These are phyloP conservation scores for Phyllotis vaccarum DNA, from an alignment of 2,797 vertebrate genomes.

Conservation along the genomic window DNA sequence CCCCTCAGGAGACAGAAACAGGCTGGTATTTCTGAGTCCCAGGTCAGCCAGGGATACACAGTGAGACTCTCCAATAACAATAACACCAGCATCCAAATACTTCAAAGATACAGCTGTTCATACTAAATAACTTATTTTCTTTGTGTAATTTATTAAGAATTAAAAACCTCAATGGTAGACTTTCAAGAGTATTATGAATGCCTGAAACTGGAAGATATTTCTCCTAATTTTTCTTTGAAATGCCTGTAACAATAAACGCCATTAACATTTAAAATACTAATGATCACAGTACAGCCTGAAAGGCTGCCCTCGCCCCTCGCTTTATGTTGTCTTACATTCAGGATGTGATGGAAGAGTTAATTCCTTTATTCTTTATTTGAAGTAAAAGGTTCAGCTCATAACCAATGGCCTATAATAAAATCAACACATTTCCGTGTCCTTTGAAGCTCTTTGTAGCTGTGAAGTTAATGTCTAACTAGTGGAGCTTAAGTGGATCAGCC, in stretches of 20 bases:
- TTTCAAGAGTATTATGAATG: neutral
- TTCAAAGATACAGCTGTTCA: neutral
- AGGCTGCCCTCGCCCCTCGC: neutral
- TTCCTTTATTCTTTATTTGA: constrained; percentile 22
- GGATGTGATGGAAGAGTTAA: neutral
- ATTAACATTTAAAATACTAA: neutral
- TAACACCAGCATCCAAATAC: neutral
- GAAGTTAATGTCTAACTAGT: neutral
- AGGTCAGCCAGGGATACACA: neutral
- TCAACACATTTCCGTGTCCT: neutral
- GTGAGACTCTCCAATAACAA: neutral
- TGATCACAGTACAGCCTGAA: neutral
- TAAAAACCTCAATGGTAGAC: neutral
- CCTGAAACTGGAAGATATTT: neutral
- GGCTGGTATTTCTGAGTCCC: neutral
- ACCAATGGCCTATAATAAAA: neutral
- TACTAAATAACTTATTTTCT: neutral
- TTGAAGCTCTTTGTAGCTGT: neutral
- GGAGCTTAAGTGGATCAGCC: neutral
- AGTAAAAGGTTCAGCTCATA: neutral
- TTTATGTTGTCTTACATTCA: neutral
- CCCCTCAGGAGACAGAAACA: neutral
- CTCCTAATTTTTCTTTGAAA: neutral
- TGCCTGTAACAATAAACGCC: neutral
- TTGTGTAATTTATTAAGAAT: neutral